These are phyloP conservation scores for Philotrypesis tridentata DNA, from an alignment of 1,140 invertebrate genomes.

Conservation along the genomic window DNA sequence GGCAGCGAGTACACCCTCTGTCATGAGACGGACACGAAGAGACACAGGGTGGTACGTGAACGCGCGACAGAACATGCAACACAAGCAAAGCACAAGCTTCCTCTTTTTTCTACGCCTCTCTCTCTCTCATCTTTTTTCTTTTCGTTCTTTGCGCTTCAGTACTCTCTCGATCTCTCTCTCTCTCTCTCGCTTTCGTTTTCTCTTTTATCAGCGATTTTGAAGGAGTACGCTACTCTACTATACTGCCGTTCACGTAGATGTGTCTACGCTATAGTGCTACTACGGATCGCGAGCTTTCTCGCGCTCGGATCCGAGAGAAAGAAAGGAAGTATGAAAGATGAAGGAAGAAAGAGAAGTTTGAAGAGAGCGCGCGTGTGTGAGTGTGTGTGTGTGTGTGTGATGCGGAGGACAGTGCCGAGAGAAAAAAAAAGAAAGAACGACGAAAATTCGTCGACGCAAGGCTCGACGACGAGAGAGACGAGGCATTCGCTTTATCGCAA, in stretches of 20 bases:
- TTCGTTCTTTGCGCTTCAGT: neutral
- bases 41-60: conserved; percentile 53
- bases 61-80: conserved; percentile 70
- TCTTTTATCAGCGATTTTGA: neutral
- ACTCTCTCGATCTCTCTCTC: neutral
- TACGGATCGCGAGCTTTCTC: neutral
- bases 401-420: conserved; percentile 21
- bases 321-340: conserved; percentile 21
- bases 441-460: too few species aligned
- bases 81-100: conserved; percentile 71
- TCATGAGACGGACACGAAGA: neutral
- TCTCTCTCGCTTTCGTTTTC: neutral
- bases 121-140: neutral
- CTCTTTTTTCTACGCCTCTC: conserved; percentile 34
- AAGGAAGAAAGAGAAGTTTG: conserved; percentile 35
- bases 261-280: neutral
- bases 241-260: too few species aligned
- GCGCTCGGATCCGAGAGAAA: neutral
- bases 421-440: neutral
- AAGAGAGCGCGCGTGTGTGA: neutral
- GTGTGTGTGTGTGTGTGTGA: too few species aligned
- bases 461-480: neutral
- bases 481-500: neutral
- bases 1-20: conserved; percentile 76
- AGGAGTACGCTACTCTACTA: too few species aligned